phyloP scores from a whole-genome alignment of 2,888 invertebrate species.

The Ormia ochracea region DNA sequence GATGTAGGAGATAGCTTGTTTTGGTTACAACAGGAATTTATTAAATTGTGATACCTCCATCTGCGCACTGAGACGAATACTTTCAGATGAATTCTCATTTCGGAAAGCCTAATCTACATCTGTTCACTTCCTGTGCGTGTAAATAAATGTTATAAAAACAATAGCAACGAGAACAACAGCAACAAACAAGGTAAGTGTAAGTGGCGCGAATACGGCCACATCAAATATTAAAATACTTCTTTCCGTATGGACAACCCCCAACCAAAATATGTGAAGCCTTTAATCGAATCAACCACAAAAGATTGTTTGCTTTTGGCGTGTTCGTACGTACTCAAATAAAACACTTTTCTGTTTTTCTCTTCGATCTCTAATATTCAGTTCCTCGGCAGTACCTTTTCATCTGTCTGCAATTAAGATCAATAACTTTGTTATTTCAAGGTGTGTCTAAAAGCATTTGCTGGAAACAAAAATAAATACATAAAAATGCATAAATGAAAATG shows the following conservation, averaged over 20 bases:
- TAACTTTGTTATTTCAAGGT: slow-evolving; percentile 56
- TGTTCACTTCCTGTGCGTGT: slow-evolving; percentile 69
- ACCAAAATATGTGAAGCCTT: slow-evolving; percentile 18
- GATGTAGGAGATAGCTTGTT: slow-evolving; percentile 53
- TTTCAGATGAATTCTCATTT: slow-evolving; percentile 12
- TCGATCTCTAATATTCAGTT: slow-evolving; percentile 20
- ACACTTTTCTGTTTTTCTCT: background rate
- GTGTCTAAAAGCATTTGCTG: slow-evolving; percentile 29
- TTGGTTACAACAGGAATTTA: slow-evolving; percentile 39
- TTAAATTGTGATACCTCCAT: slow-evolving; percentile 30
- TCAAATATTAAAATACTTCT: background rate
- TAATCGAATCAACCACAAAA: slow-evolving; percentile 49
- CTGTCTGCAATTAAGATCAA: slow-evolving; percentile 40
- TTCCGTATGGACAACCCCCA: slow-evolving; percentile 8
- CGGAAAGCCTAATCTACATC: slow-evolving; percentile 66
- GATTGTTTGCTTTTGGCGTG: slow-evolving; percentile 42
- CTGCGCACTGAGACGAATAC: background rate
- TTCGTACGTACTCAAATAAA: slow-evolving; percentile 3
- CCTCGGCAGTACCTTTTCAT: slow-evolving; percentile 6
- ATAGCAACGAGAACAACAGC: slow-evolving; percentile 33
- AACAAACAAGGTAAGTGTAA: background rate
- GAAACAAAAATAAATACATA: slow-evolving; percentile 28
- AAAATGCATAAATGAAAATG: slow-evolving; percentile 34
- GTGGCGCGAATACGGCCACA: slow-evolving; percentile 31
- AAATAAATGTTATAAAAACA: slow-evolving; percentile 58